Percentiles rank a stretch among this genome's conserved stretches.
Conservation (phyloP, 2,113 vertebrate species). For the Zosterops japonicus region DNA sequence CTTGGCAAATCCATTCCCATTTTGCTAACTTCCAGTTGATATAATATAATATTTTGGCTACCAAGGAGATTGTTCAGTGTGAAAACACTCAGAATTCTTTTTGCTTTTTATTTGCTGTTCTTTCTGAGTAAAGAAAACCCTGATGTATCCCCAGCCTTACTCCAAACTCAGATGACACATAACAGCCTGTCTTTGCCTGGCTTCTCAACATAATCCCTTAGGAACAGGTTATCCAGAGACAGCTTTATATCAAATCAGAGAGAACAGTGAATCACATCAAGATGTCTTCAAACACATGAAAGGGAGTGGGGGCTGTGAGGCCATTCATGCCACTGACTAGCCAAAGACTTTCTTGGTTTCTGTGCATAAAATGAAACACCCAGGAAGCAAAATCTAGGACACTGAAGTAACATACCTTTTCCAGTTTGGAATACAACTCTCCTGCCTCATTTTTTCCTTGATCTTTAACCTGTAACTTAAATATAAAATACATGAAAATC, state of each 20-base stretch:
- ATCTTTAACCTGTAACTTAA: conserved; percentile 88
- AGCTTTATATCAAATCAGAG: neutral
- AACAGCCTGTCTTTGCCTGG: neutral
- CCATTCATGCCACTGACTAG: neutral
- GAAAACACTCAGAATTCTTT: neutral
- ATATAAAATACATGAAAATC: conserved; percentile 39
- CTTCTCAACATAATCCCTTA: neutral
- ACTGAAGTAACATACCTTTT: conserved; percentile 83
- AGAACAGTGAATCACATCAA: neutral
- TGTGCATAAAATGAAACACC: neutral
- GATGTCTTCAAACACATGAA: neutral
- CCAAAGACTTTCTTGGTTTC: neutral
- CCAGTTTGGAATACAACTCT: conserved; percentile 86
- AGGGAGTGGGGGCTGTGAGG: neutral
- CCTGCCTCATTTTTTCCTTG: conserved; percentile 92
- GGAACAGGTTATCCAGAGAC: neutral
- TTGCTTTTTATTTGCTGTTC: neutral
- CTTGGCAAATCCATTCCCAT: neutral
- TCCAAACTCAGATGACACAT: neutral
- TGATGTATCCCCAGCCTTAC: neutral
- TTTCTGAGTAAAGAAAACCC: neutral
- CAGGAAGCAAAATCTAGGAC: neutral
- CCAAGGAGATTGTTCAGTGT: neutral
- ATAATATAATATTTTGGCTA: neutral
- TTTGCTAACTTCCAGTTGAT: neutral